These are phyloP conservation scores for Psococerastis gibbosa DNA, from an alignment of 2,888 invertebrate species.

Conservation along the genomic window DNA sequence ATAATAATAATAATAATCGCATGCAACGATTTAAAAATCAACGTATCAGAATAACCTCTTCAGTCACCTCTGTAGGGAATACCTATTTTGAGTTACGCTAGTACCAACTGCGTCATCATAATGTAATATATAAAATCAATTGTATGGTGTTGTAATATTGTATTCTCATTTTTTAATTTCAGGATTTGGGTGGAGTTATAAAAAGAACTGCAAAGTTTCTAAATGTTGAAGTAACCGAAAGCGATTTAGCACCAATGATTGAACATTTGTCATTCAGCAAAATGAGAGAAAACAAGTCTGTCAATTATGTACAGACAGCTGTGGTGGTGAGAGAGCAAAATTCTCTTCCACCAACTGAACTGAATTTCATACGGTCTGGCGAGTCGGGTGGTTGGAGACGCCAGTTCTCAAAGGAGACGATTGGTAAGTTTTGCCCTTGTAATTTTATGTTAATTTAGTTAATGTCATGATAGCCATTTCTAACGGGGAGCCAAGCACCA, in stretches of 20 bases:
- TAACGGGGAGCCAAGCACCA: too few relatives aligned
- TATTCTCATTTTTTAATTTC: slow-evolving; percentile 14
- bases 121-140: too few relatives aligned
- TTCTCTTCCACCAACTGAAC: slow-evolving; percentile 17
- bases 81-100: too few relatives aligned
- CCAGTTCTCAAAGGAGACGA: slow-evolving; percentile 25
- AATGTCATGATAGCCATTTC: too few relatives aligned
- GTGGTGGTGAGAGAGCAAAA: slow-evolving; percentile 18
- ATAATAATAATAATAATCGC: too few relatives aligned
- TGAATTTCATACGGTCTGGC: slow-evolving; percentile 24
- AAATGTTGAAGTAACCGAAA: slow-evolving; percentile 22
- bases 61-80: too few relatives aligned
- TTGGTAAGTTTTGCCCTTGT: too few relatives aligned
- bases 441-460: too few relatives aligned
- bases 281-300: slow-evolving; percentile 32
- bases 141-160: background rate
- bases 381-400: slow-evolving; percentile 29
- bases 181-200: slow-evolving; percentile 28
- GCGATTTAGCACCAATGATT: slow-evolving; percentile 24
- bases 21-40: too few relatives aligned
- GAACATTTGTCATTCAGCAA: slow-evolving; percentile 30
- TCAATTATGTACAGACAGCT: slow-evolving; percentile 25
- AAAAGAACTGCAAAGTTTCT: slow-evolving; percentile 27
- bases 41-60: too few relatives aligned
- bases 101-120: too few relatives aligned